phyloP scores from a whole-genome alignment of 2,888 invertebrate genomes.

The Craniophora ligustri region DNA sequence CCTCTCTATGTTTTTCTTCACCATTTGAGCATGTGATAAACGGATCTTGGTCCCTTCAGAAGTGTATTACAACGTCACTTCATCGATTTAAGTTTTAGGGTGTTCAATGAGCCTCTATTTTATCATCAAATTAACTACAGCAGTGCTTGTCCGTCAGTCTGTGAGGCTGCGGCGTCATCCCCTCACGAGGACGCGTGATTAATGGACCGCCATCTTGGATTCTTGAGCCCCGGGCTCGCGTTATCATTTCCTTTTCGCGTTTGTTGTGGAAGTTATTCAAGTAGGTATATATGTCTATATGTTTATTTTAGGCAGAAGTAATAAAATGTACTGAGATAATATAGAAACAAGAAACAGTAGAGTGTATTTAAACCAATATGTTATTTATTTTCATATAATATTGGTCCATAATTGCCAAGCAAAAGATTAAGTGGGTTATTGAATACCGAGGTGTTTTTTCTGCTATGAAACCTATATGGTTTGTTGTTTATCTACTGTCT shows the following conservation, averaged over 20 bases:
- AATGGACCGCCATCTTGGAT: constrained; percentile 64
- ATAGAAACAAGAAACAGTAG: no score
- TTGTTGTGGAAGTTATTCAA: constrained; percentile 23
- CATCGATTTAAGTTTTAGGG: neutral
- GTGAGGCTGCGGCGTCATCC: constrained; percentile 49
- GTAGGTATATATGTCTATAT: constrained; percentile 12
- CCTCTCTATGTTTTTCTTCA: no score
- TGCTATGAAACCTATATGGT: no score
- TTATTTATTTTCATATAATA: no score
- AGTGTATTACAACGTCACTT: no score
- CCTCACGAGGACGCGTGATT: constrained; percentile 59
- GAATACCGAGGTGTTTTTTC: no score
- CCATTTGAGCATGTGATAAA: no score
- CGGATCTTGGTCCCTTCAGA: no score
- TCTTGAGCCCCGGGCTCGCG: constrained; percentile 43
- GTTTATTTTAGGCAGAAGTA: neutral
- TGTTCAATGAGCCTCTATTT: constrained; percentile 20
- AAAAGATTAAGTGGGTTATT: no score
- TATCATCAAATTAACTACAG: constrained; percentile 50
- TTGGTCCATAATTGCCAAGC: no score
- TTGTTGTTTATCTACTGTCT: no score
- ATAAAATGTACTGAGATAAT: neutral
- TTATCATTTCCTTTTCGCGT: constrained; percentile 50
- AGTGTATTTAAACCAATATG: no score
- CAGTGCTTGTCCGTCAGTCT: constrained; percentile 57